Conservation (phyloP, 2,113 vertebrate species). For the Siniperca chuatsi region DNA sequence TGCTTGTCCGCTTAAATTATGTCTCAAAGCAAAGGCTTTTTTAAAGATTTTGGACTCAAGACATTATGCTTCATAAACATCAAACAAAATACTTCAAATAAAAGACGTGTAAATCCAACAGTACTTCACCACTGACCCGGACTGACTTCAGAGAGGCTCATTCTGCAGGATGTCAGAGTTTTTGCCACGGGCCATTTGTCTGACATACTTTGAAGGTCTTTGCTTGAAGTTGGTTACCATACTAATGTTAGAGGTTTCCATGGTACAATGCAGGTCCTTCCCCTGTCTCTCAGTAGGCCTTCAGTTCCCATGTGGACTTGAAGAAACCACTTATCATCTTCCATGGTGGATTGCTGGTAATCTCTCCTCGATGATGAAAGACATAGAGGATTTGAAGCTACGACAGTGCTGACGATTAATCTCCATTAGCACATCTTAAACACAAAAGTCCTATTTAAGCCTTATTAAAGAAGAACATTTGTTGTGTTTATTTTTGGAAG, state of each 20-base stretch:
- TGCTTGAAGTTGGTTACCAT: slow-evolving; percentile 53
- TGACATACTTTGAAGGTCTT: slow-evolving; percentile 56
- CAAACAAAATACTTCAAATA: slow-evolving; percentile 22
- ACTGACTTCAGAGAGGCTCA: slow-evolving; percentile 40
- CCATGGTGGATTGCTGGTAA: slow-evolving; percentile 62
- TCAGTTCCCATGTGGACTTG: slow-evolving; percentile 23
- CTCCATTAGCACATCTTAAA: slow-evolving; percentile 71
- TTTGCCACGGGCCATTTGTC: slow-evolving; percentile 53
- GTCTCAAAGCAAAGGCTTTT: slow-evolving; percentile 11
- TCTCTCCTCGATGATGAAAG: slow-evolving; percentile 55
- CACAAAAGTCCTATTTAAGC: slow-evolving; percentile 66
- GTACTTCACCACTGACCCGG: slow-evolving; percentile 22
- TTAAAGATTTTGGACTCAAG: slow-evolving; percentile 14
- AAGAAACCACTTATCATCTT: slow-evolving; percentile 50
- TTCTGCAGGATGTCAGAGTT: slow-evolving; percentile 32
- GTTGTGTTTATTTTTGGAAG: slow-evolving; percentile 60
- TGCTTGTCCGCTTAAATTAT: slow-evolving; percentile 26
- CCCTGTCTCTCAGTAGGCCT: slow-evolving; percentile 29
- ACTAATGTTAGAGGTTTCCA: slow-evolving; percentile 47
- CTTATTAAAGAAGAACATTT: slow-evolving; percentile 65
- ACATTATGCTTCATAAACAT: slow-evolving; percentile 31
- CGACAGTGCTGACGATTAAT: slow-evolving; percentile 58
- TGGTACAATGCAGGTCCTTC: slow-evolving; percentile 42
- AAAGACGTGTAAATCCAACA: slow-evolving; percentile 11
- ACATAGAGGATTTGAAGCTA: slow-evolving; percentile 62